Base-by-base conservation (phyloP, 2,113 vertebrate species). In the Tragelaphus imberbis region DNA sequence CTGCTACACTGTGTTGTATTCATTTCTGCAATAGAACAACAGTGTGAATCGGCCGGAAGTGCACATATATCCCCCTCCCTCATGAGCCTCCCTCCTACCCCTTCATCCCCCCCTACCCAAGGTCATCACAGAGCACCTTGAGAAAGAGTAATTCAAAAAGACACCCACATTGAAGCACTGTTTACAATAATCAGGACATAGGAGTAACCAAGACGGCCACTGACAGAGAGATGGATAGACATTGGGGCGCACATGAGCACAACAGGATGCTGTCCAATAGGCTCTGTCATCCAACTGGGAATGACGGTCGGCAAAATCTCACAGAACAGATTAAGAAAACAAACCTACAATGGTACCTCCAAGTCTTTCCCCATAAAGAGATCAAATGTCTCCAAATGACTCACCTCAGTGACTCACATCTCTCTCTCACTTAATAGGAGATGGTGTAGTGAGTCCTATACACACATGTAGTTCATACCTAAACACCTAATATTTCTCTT, bases 401-500 rank as follows among this genome's bases (percentile, higher is more conserved):
- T 65, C 10, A 65, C 36, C 16, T 91, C 49, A 61, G 11, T 91
- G 63, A 61, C 36, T 68, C 71, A 88, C 12, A 15, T 49, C 25
- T 28, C 77, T 90, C 47, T 94, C 30, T 55, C 44, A 4, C 40
- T 47, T 94, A 36, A 56, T 53, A 56, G 85, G 21, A 63, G 9
- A 59, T 40, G 81, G 53, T 19, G 33, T n/a, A 89, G 21, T 33
- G 30, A 91, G 27, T 63, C 68, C 3, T 25, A 77, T 33, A 61
- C 3, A 85, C 6, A 91, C 68, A 87, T 90, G 33, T 65, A 94
- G 84, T 30, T 87, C 65, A 33, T 92, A 40, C 40, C n/a, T 61
- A 94, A 95, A 86, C n/a, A 28, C n/a, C 47, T 91, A 61, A 33
- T 81, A 84, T 88, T 94, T 91, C 44, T 92, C 88, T 81, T 95